A percentile compares a stretch with the other conserved stretches of the same genome.
Conservation (phyloP, 2,797 vertebrate species). For the Percopsis omiscomaycus region DNA sequence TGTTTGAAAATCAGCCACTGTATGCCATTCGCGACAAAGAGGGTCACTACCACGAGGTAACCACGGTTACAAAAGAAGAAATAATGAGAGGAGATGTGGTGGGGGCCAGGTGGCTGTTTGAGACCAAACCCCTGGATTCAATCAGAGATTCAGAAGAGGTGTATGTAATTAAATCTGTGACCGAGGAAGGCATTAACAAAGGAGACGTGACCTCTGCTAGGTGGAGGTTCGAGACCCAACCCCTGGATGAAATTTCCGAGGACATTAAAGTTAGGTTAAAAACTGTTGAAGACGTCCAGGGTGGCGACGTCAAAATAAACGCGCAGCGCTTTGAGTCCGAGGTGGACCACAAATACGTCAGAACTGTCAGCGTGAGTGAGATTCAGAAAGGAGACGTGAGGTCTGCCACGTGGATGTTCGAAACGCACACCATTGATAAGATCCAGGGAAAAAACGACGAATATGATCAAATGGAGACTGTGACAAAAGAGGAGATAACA, state of each 20-base stretch:
- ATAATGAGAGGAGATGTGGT: slow-evolving; percentile 88
- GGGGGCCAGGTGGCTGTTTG: slow-evolving; percentile 91
- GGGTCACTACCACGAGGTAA: slow-evolving; percentile 91
- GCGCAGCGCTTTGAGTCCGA: slow-evolving; percentile 85
- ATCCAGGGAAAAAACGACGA: slow-evolving; percentile 79
- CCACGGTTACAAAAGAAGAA: slow-evolving; percentile 92
- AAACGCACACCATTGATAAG: slow-evolving; percentile 87
- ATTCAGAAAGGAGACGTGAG: slow-evolving; percentile 90
- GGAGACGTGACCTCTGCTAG: slow-evolving; percentile 87
- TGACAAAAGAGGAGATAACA: slow-evolving; percentile 87
- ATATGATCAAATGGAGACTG: slow-evolving; percentile 83
- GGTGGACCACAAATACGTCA: slow-evolving; percentile 75
- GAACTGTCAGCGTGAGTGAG: slow-evolving; percentile 91
- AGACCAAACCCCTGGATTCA: slow-evolving; percentile 90
- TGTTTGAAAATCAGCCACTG: slow-evolving; percentile 92
- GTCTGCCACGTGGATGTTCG: slow-evolving; percentile 93
- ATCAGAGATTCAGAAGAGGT: slow-evolving; percentile 86
- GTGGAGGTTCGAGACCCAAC: slow-evolving; percentile 91
- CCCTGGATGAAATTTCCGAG: slow-evolving; percentile 87
- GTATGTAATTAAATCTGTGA: slow-evolving; percentile 91
- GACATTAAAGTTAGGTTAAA: slow-evolving; percentile 77
- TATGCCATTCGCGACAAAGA: slow-evolving; percentile 90
- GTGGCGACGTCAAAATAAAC: slow-evolving; percentile 85
- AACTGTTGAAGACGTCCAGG: slow-evolving; percentile 80
- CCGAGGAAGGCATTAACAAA: slow-evolving; percentile 89